Base-by-base conservation (phyloP, 2,113 vertebrate genomes). In the Pampusana beccarii region DNA sequence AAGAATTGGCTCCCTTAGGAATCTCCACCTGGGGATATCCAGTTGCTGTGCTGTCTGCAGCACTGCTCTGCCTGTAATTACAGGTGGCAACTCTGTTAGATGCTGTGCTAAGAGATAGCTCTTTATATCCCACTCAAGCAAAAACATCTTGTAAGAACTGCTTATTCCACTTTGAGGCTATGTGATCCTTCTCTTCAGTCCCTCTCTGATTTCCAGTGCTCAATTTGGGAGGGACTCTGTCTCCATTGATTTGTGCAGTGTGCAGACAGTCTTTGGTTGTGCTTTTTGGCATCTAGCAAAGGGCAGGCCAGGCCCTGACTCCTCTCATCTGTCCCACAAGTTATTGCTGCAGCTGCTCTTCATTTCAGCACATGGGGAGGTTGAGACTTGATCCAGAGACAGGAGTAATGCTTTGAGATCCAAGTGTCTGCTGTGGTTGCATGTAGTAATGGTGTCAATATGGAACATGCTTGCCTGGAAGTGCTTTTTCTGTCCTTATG, bases 1-100 rank as follows among this genome's bases (percentile, higher is more conserved):
- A 77, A 51, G 38, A 86, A 9, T 16, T 11, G 15, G 4, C n/a
- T 85, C 19, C 58, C 38, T 36, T 38, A 36, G 54, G 87, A 88
- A 26, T 25, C 11, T 69, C 73, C 1, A 24, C 48, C 71, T 77
- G 71, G 50, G 75, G 44, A 70, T 69, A 33, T 46, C 42, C 54
- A 66, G 79, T 1, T 12, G 73, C 74, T 88, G 40, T 65, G 50
- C 46, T 61, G 26, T 64, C 60, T 71, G 20, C 34, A n/a, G 11
- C 18, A 28, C 20, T 66, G 26, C n/a, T 77, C 56, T 62, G 46
- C 12, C 38, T 78, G 29, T 67, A 71, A 77, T 78, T 80, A 77
- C 24, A 86, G 61, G 21, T 0, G 0, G 34, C 24, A 78, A 8
- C 33, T 82, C 54, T 0, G 0, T 74, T 67, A 62, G 16, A 34